These are phyloP conservation scores for Agelastica alni DNA, from an alignment of 2,888 invertebrate genomes.

Conservation along the genomic window DNA sequence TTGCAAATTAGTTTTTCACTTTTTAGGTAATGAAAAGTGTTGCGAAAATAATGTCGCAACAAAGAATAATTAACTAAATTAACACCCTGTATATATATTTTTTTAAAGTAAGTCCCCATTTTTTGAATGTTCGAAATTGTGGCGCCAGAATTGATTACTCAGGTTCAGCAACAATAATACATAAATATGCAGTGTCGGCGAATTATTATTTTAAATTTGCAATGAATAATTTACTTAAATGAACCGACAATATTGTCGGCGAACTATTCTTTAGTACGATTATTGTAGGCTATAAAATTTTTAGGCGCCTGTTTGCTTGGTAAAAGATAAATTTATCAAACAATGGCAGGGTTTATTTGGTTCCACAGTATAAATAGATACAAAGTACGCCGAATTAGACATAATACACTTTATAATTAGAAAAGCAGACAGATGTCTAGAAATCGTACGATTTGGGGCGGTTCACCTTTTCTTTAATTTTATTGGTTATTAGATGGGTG, in stretches of 20 bases:
- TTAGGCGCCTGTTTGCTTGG: neutral
- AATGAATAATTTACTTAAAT: neutral
- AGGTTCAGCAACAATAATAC: neutral
- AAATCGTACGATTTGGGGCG: neutral
- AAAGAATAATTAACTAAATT: neutral
- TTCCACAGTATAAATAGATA: neutral
- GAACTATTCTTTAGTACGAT: too few species aligned
- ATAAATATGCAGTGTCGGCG: neutral
- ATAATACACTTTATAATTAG: neutral
- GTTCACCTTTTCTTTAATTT: neutral
- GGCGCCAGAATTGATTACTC: neutral
- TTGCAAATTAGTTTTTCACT: too few species aligned
- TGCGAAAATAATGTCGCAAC: neutral
- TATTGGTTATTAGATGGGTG: neutral
- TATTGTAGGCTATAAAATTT: neutral
- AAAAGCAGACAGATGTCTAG: neutral
- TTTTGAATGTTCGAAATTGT: neutral
- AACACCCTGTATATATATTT: too few species aligned
- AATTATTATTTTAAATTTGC: neutral
- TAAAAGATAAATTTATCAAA: neutral
- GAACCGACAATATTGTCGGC: neutral
- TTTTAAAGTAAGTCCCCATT: neutral
- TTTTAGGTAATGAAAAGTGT: neutral
- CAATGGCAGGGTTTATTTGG: neutral
- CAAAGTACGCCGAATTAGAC: neutral